phyloP scores from a whole-genome alignment of 2,888 invertebrate species.

The Myopa testacea region DNA sequence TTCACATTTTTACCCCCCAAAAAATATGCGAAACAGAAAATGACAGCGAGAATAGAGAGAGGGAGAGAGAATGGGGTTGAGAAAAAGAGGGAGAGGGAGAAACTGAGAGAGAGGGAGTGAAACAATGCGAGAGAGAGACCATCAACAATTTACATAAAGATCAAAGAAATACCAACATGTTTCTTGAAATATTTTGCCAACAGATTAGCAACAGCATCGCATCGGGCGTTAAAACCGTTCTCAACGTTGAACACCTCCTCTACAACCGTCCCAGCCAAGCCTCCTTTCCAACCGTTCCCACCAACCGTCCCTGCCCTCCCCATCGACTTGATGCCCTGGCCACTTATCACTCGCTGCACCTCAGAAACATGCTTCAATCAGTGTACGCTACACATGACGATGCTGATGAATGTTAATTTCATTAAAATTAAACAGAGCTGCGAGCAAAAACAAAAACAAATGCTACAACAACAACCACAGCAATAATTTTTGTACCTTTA shows the following conservation, averaged over 20 bases:
- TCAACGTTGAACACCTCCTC: background rate
- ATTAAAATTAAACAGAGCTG: slow-evolving; percentile 64
- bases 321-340: background rate
- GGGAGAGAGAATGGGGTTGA: background rate
- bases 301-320: background rate
- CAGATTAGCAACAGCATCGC: slow-evolving; percentile 32
- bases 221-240: background rate
- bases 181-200: slow-evolving; percentile 40
- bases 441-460: slow-evolving; percentile 57
- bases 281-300: background rate
- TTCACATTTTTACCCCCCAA: background rate
- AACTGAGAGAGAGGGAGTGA: background rate
- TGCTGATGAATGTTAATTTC: slow-evolving; percentile 52
- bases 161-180: slow-evolving; percentile 35
- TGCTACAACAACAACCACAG: background rate
- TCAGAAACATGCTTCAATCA: background rate
- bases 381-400: slow-evolving; percentile 7
- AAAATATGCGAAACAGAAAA: background rate
- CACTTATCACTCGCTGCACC: background rate
- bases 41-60: background rate
- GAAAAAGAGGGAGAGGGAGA: background rate
- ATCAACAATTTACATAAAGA: background rate
- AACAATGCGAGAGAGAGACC: background rate
- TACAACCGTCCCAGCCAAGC: background rate
- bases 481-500: slow-evolving; percentile 25